Conservation (phyloP, 2,888 invertebrate genomes). For the Himalopsyche japonica region DNA sequence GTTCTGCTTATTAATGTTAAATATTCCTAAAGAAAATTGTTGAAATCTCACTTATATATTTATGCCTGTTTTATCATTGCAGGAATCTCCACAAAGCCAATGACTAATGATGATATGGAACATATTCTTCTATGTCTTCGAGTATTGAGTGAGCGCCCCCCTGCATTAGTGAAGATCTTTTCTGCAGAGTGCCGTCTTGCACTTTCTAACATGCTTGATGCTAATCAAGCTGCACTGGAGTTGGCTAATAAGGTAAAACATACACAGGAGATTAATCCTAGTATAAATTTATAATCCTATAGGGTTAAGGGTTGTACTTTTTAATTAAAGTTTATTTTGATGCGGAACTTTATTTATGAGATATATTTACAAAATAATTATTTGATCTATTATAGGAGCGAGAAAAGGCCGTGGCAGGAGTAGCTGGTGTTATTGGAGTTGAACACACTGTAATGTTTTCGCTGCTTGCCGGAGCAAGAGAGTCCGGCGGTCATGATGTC, state of each 20-base stretch:
- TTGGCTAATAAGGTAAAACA: conserved; percentile 33
- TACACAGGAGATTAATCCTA: not conserved
- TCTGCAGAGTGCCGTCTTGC: conserved; percentile 75
- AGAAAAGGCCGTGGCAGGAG: conserved; percentile 40
- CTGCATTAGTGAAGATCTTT: conserved; percentile 71
- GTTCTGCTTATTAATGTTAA: too few relatives aligned
- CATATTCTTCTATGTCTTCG: conserved; percentile 82
- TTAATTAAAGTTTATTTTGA: too few relatives aligned
- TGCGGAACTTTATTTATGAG: not conserved
- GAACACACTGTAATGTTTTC: conserved; percentile 55
- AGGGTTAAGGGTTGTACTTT: too few relatives aligned
- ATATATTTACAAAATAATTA: not conserved
- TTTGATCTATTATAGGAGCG: conserved; percentile 40
- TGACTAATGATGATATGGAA: conserved; percentile 96
- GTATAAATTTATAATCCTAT: too few relatives aligned
- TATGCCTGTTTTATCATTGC: not conserved
- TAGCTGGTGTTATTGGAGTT: conserved; percentile 44
- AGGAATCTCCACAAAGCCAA: conserved; percentile 62
- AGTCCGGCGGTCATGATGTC: conserved; percentile 71
- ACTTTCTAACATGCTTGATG: conserved; percentile 80
- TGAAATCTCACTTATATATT: too few relatives aligned
- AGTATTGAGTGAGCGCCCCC: conserved; percentile 71
- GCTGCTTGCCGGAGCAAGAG: conserved; percentile 47
- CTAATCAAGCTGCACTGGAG: conserved; percentile 55
- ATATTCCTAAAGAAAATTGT: too few relatives aligned